A percentile compares a stretch with the other conserved stretches of the same genome.
These are phyloP conservation scores for Orthosia gothica DNA, from an alignment of 2,888 invertebrate genomes.

Conservation along the genomic window DNA sequence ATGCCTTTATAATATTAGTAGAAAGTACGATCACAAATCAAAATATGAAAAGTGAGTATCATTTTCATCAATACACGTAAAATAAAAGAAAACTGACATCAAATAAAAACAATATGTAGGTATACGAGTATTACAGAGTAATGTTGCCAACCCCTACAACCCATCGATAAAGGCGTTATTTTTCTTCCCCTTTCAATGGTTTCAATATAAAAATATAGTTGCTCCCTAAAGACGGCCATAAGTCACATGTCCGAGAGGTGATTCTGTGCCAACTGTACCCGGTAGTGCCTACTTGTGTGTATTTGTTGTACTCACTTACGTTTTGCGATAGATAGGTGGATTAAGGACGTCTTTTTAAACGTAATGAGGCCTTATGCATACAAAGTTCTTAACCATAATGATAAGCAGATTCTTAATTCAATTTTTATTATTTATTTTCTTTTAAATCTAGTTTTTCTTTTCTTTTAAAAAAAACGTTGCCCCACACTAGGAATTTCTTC, in stretches of 20 bases:
- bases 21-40: not conserved
- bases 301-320: not conserved
- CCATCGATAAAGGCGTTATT: slow-evolving; percentile 59
- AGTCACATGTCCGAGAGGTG: slow-evolving; percentile 72
- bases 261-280: slow-evolving; percentile 18
- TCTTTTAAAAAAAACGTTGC: too few relatives aligned
- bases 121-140: not conserved
- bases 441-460: too few relatives aligned
- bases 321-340: not conserved
- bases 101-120: slow-evolving; percentile 16
- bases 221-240: slow-evolving; percentile 72
- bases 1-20: too few relatives aligned
- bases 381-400: too few relatives aligned
- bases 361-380: too few relatives aligned
- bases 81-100: slow-evolving; percentile 8
- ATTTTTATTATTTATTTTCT: too few relatives aligned
- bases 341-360: too few relatives aligned
- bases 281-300: not conserved
- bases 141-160: slow-evolving; percentile 23
- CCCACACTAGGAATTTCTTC: too few relatives aligned
- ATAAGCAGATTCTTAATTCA: too few relatives aligned
- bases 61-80: not conserved
- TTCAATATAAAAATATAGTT: slow-evolving; percentile 71
- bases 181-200: slow-evolving; percentile 70
- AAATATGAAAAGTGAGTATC: not conserved